Base-by-base conservation (phyloP, 2,888 invertebrate species). In the Pheosia gnoma region DNA sequence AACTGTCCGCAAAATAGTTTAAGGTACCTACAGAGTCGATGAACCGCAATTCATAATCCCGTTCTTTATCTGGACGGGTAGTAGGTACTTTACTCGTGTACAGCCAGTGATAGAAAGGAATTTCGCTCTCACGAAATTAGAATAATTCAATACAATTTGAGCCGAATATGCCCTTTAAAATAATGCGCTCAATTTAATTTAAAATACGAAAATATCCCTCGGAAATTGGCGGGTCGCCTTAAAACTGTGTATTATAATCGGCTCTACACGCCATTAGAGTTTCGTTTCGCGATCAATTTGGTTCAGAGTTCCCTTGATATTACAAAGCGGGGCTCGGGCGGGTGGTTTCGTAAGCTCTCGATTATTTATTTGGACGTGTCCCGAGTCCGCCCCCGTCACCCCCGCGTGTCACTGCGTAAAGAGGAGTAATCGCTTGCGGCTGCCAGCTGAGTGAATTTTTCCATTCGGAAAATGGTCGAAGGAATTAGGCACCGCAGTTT, bases 391-490 rank as follows among this genome's bases (percentile, higher is more conserved):
- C 77, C 77, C 77, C 78, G 82, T 77, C 78, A 72, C 80, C 78
- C 79, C 80, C 74, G 80, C 82, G 81, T 86, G 88, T 88, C 87
- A 87, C 88, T 86, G 72, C 81, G 79, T 85, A 86, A 85, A 84
- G 83, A 87, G 86, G 82, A 90, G 87, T 91, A 89, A 92, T 90
- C 88, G 89, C 86, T 87, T 80, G 86, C 80, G 87, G 88, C 82
- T 85, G 83, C 79, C 78, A 66, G 83, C 83, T 85, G 87, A 90
- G 88, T 89, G 90, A 90, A 86, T 89, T 87, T 88, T 88, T 87
- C 86, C 88, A 91, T 90, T 90, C 84, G 83, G 85, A 84, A 89
- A 91, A 91, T 86, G 85, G 85, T 80, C 82, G 69, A 83, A 89
- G 82, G 86, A 89, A 90, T 91, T 89, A 89, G 84, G 80, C 83